Conservation (phyloP, 92 coral and sea anemone species). For the Epizoanthus fatuus region DNA sequence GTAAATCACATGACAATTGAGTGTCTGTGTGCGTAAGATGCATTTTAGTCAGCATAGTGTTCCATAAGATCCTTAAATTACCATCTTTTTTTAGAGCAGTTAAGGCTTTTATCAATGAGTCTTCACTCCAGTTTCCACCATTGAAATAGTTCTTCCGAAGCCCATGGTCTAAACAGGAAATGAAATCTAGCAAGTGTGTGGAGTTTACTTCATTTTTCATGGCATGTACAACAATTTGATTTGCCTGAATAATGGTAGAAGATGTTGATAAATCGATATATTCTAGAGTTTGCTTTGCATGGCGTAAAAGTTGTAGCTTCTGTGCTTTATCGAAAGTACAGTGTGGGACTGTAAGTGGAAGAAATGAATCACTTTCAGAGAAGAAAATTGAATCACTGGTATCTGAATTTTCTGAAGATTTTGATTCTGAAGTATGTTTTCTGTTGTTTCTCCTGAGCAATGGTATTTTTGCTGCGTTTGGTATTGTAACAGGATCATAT, state of each 20-base stretch:
- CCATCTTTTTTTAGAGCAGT: not conserved
- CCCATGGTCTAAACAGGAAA: slow-evolving; percentile 11
- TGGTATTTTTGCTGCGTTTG: slow-evolving; percentile 48
- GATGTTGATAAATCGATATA: slow-evolving; percentile 57
- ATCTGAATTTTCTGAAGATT: slow-evolving; percentile 1
- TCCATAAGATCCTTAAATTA: not conserved
- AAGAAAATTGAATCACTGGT: not conserved
- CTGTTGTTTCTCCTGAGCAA: slow-evolving; percentile 32
- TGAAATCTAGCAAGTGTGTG: slow-evolving; percentile 11
- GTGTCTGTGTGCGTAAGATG: slow-evolving; percentile 25
- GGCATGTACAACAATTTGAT: slow-evolving; percentile 5
- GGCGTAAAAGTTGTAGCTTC: slow-evolving; percentile 51
- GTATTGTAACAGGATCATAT: slow-evolving; percentile 28
- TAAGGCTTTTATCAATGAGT: slow-evolving; percentile 7
- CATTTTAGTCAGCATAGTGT: slow-evolving; percentile 1
- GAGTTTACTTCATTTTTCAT: slow-evolving; percentile 26
- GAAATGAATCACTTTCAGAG: not conserved
- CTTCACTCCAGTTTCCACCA: not conserved
- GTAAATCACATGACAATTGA: slow-evolving; percentile 29
- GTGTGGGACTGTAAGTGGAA: slow-evolving; percentile 15
- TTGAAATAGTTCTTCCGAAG: not conserved
- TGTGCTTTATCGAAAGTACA: slow-evolving; percentile 44
- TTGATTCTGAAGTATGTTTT: not conserved
- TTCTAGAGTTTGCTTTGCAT: slow-evolving; percentile 66
- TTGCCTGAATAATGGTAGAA: slow-evolving; percentile 17